phyloP scores from a whole-genome alignment of 2,797 vertebrate species.

The Esox lucius region DNA sequence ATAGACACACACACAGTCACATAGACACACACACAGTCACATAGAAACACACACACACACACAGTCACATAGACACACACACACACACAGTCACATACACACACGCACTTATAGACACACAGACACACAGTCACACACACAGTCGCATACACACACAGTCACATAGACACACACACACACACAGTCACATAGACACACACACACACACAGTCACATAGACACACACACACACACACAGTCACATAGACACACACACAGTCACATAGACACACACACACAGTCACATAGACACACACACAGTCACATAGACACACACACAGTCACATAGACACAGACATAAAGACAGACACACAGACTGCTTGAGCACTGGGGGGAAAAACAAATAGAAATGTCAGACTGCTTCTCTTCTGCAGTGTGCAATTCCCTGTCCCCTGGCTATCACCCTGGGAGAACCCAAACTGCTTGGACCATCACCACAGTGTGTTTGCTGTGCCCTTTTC shows the following conservation, averaged over 20 bases:
- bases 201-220: conserved; percentile 62
- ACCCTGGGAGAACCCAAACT: neutral
- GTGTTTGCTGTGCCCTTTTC: too few relatives aligned
- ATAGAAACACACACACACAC: too few relatives aligned
- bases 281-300: too few relatives aligned
- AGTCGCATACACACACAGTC: too few relatives aligned
- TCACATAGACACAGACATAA: conserved; percentile 52
- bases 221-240: too few relatives aligned
- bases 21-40: conserved; percentile 56
- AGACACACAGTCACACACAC: conserved; percentile 55
- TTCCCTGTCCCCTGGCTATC: neutral
- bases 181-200: conserved; percentile 44
- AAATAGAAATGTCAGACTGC: conserved; percentile 60
- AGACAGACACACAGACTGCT: conserved; percentile 57
- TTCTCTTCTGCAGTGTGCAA: conserved; percentile 20
- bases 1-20: too few relatives aligned
- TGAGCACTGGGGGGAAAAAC: too few relatives aligned
- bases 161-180: too few relatives aligned
- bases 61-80: too few relatives aligned
- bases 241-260: too few relatives aligned
- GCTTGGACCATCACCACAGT: neutral
- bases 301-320: too few relatives aligned
- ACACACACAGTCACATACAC: conserved; percentile 21
- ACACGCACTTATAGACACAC: conserved; percentile 61
- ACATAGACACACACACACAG: conserved; percentile 12